A percentile compares a stretch with the other conserved stretches of the same genome.
phyloP scores from a whole-genome alignment of 2,113 vertebrate genomes.

The Dasyprocta punctata region DNA sequence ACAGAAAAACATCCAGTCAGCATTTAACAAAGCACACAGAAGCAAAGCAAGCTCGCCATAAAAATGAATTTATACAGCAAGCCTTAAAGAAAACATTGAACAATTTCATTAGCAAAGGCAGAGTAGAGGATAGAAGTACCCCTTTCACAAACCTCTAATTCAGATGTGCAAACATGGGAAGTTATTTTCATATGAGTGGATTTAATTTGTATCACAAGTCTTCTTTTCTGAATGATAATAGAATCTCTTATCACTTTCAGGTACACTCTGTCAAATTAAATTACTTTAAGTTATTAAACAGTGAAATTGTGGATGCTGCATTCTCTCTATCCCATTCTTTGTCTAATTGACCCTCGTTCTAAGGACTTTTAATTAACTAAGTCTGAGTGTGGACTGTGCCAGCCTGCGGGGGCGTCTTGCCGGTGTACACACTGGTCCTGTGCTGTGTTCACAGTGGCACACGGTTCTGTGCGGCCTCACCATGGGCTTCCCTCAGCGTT shows the following conservation, averaged over 20 bases:
- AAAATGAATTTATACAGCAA: background rate
- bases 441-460: background rate
- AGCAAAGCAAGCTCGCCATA: background rate
- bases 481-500: rapidly evolving
- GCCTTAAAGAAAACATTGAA: background rate
- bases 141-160: slow-evolving; percentile 10
- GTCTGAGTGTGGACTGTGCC: background rate
- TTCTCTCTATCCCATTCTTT: background rate
- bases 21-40: background rate
- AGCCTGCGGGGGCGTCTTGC: rapidly evolving
- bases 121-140: background rate
- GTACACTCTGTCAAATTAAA: background rate
- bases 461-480: rapidly evolving
- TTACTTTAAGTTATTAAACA: background rate
- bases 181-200: slow-evolving; percentile 6
- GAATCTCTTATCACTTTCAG: background rate
- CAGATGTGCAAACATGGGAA: background rate
- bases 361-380: background rate
- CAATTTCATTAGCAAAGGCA: background rate
- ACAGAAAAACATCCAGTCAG: slow-evolving; percentile 29
- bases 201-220: slow-evolving; percentile 29
- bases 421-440: rapidly evolving
- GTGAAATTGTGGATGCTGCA: background rate
- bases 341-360: background rate
- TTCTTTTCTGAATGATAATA: slow-evolving; percentile 2